A percentile compares a stretch with the other conserved stretches of the same genome.
Evolutionary conservation across 37 sponge, comb jelly and placozoan genomes (phyloP).

Genomic region (Amphimedon queenslandica): DNA sequence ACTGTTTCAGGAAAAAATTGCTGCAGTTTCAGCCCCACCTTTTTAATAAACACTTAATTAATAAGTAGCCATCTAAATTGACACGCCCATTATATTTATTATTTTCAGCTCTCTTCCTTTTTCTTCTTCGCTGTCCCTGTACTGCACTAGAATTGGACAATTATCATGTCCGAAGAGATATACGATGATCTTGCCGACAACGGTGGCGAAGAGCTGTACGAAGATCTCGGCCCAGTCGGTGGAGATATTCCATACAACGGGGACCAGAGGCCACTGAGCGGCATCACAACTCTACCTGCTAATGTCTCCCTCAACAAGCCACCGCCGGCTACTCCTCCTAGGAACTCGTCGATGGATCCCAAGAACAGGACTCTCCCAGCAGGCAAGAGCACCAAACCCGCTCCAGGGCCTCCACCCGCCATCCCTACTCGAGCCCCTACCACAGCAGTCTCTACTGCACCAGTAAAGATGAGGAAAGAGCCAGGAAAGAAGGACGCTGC

Average conservation of each 20-base stretch:
- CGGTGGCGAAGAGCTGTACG: slow-evolving; percentile 45
- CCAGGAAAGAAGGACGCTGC: slow-evolving; percentile 4
- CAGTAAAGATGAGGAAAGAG: slow-evolving; percentile 8
- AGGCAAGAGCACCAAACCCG: background rate
- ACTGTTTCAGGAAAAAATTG: too few relatives aligned
- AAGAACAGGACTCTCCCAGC: slow-evolving; percentile 9
- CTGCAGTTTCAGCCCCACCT: too few relatives aligned
- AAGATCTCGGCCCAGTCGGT: slow-evolving; percentile 24
- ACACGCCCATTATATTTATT: too few relatives aligned
- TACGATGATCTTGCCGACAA: background rate
- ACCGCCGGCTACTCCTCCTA: background rate
- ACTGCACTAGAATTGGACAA: too few relatives aligned
- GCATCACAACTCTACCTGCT: too few relatives aligned
- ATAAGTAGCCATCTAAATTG: too few relatives aligned
- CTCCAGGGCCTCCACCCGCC: background rate
- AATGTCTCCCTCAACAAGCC: too few relatives aligned
- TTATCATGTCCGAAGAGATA: too few relatives aligned
- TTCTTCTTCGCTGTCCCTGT: too few relatives aligned
- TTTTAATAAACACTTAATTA: too few relatives aligned
- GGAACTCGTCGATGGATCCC: background rate
- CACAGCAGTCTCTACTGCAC: slow-evolving; percentile 14
- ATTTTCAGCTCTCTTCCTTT: too few relatives aligned
- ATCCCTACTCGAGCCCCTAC: slow-evolving; percentile 31
- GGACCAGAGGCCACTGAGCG: background rate
- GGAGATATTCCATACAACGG: background rate